A percentile compares a stretch with the other conserved stretches of the same genome.
Conservation (phyloP, 2,888 invertebrate genomes). For the Clunio marinus region DNA sequence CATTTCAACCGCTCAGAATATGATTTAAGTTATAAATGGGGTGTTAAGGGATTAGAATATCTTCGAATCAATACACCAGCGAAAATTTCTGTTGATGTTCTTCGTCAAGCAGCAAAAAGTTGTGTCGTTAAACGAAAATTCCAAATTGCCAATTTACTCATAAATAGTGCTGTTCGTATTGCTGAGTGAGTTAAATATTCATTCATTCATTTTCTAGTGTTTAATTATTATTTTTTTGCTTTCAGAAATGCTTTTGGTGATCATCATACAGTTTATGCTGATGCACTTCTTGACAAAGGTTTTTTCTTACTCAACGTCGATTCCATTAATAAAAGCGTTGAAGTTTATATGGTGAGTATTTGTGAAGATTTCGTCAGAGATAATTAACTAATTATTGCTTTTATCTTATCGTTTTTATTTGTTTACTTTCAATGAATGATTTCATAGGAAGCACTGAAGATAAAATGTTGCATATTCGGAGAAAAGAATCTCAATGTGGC, state of each 20-base stretch:
- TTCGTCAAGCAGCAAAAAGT: conserved; percentile 81
- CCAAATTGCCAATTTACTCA: conserved; percentile 72
- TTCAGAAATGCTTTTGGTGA: conserved; percentile 54
- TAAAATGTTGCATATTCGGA: conserved; percentile 73
- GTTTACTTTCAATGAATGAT: conserved; percentile 33
- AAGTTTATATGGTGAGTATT: conserved; percentile 70
- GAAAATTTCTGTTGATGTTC: conserved; percentile 72
- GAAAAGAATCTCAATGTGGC: conserved; percentile 83
- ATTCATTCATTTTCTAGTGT: not conserved
- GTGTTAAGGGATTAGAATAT: conserved; percentile 67
- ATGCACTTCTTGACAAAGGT: conserved; percentile 82
- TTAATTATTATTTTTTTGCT: not conserved
- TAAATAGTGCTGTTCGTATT: conserved; percentile 73
- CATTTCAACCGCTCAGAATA: conserved; percentile 84
- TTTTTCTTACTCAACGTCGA: conserved; percentile 88
- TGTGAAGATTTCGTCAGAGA: not conserved
- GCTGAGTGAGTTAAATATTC: conserved; percentile 52
- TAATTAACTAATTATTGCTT: conserved; percentile 24
- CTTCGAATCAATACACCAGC: conserved; percentile 59
- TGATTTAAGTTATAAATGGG: conserved; percentile 74
- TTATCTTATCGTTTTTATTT: conserved; percentile 36
- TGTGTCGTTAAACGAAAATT: conserved; percentile 87
- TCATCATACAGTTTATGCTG: conserved; percentile 77
- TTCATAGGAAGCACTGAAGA: conserved; percentile 63
- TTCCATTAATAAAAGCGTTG: conserved; percentile 77